A percentile compares a stretch with the other conserved stretches of the same genome.
phyloP scores from a whole-genome alignment of 2,797 vertebrate species.

The Kryptopterus vitreolus region DNA sequence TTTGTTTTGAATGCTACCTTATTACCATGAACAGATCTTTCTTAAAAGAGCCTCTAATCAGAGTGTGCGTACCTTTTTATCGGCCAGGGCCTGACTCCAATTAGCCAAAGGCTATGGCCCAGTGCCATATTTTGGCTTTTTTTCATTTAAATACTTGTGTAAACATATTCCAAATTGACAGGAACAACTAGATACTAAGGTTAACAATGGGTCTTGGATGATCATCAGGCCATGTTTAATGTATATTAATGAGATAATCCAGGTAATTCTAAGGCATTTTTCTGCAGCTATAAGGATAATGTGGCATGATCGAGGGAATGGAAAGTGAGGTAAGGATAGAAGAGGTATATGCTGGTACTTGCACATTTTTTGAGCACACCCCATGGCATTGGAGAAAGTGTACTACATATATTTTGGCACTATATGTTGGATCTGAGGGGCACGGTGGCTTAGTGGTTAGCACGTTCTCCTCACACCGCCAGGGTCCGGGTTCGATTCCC shows the following conservation, averaged over 20 bases:
- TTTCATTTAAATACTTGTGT: neutral
- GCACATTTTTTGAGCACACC: neutral
- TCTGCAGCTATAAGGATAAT: neutral
- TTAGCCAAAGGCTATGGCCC: neutral
- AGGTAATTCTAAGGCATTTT: neutral
- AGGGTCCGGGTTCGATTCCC: no score
- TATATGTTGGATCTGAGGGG: neutral
- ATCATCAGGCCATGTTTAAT: neutral
- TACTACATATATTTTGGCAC: neutral
- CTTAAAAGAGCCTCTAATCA: constrained; percentile 4
- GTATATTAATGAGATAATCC: neutral
- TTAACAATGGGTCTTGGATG: neutral
- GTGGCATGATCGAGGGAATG: neutral
- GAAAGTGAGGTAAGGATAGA: neutral
- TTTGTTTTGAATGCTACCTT: neutral
- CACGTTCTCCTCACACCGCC: no score
- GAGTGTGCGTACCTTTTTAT: neutral
- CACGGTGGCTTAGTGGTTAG: no score
- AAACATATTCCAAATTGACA: neutral
- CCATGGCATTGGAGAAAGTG: neutral
- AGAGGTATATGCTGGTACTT: neutral
- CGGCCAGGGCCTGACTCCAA: neutral
- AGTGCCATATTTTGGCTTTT: no score
- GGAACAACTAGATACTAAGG: neutral
- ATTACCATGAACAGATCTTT: neutral